Evolutionary conservation across 2,888 invertebrate genomes (phyloP).

Genomic region (Halocaridina rubra): DNA sequence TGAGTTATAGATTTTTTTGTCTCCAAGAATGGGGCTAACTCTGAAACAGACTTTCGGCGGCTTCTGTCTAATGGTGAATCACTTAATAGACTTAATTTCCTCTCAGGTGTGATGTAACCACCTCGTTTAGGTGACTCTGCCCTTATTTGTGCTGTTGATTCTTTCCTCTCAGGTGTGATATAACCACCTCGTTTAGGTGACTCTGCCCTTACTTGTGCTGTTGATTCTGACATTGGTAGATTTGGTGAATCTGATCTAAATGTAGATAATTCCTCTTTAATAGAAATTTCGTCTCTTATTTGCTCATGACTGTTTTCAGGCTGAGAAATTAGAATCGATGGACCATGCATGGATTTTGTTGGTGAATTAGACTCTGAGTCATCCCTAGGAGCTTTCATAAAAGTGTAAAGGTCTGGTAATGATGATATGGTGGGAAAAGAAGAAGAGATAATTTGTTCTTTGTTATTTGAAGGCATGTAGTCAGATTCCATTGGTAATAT

Average conservation of each 20-base stretch:
- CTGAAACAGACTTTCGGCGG: constrained; percentile 3
- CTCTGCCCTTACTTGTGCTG: too few relatives aligned
- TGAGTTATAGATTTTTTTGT: constrained; percentile 23
- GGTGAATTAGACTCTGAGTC: neutral
- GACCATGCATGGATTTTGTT: neutral
- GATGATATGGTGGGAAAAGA: neutral
- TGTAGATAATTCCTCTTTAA: too few relatives aligned
- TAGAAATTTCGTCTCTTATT: neutral
- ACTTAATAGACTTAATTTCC: neutral
- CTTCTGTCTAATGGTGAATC: neutral
- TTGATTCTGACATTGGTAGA: too few relatives aligned
- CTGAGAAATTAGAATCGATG: neutral
- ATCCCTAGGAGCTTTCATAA: neutral
- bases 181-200: too few relatives aligned
- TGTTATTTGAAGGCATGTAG: too few relatives aligned
- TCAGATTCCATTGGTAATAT: neutral
- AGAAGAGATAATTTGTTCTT: neutral
- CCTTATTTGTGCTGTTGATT: too few relatives aligned
- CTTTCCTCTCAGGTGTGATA: too few relatives aligned
- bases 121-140: too few relatives aligned
- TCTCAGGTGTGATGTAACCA: neutral
- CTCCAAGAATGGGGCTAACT: constrained; percentile 23
- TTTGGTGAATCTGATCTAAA: too few relatives aligned
- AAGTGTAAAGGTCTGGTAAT: neutral
- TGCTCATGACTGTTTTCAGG: neutral